A percentile compares a stretch with the other conserved stretches of the same genome.
These are phyloP conservation scores for Pyrocoelia pectoralis DNA, from an alignment of 2,888 invertebrate species.

Conservation along the genomic window DNA sequence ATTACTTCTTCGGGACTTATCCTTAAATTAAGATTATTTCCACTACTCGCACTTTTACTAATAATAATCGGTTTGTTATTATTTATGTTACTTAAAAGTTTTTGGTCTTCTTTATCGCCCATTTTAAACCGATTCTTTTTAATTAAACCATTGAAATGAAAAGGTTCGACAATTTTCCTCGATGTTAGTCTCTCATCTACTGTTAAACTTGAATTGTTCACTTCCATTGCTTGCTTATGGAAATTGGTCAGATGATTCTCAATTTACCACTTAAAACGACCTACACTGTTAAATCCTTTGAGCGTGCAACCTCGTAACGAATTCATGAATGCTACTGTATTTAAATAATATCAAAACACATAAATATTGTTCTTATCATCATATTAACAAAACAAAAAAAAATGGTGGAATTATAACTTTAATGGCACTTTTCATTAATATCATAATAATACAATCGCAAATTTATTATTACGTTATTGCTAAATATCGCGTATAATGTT, in stretches of 20 bases:
- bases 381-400: not conserved
- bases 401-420: no score
- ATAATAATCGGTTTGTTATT: constrained; percentile 12
- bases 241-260: constrained; percentile 40
- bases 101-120: constrained; percentile 27
- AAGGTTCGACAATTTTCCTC: constrained; percentile 28
- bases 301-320: constrained; percentile 31
- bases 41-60: constrained; percentile 18
- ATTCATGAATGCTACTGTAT: constrained; percentile 27
- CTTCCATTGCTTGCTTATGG: constrained; percentile 38
- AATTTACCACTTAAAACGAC: constrained; percentile 42
- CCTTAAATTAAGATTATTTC: constrained; percentile 3
- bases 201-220: constrained; percentile 39
- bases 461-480: no score
- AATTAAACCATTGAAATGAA: constrained; percentile 38
- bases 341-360: constrained; percentile 19
- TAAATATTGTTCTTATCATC: constrained; percentile 6
- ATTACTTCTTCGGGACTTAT: constrained; percentile 8
- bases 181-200: constrained; percentile 36
- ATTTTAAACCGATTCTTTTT: constrained; percentile 21
- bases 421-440: no score
- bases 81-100: constrained; percentile 20
- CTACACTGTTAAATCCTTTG: constrained; percentile 36
- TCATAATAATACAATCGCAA: no score
- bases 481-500: not conserved